Percentiles rank a stretch among this genome's conserved stretches.
Evolutionary conservation across 2,888 invertebrate genomes (phyloP).

Genomic region (Plebejus anna): DNA sequence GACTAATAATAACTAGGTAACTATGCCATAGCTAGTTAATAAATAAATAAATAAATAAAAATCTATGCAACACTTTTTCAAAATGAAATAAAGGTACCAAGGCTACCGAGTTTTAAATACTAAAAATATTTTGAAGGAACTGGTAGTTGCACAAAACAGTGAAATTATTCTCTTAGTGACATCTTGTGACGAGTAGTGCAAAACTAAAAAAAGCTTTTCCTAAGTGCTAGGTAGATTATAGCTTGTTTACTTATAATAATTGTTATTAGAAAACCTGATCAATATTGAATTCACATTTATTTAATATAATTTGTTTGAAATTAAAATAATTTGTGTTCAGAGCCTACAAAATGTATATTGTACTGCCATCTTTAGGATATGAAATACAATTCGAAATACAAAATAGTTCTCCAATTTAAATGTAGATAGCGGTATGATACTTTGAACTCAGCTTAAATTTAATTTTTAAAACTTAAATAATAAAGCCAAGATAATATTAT

Average conservation of each 20-base stretch:
- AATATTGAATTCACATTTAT: not conserved
- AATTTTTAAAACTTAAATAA: no score
- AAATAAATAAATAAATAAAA: no score
- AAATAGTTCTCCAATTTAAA: not conserved
- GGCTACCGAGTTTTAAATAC: no score
- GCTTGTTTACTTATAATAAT: not conserved
- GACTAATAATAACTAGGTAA: no score
- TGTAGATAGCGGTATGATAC: not conserved
- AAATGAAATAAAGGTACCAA: no score
- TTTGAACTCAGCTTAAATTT: no score
- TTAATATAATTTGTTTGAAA: not conserved
- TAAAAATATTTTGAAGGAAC: no score
- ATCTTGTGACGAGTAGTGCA: conserved; percentile 34
- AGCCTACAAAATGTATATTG: not conserved
- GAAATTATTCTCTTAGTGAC: not conserved
- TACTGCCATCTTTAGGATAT: conserved; percentile 1
- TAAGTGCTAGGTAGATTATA: not conserved
- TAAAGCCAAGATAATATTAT: no score
- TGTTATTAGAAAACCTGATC: not conserved
- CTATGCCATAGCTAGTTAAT: no score
- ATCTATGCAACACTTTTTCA: no score
- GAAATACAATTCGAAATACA: not conserved
- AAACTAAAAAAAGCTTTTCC: not conserved
- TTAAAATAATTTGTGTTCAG: not conserved
- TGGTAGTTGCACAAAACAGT: not conserved